phyloP scores from a whole-genome alignment of 2,113 vertebrate species.

The Ptilonorhynchus violaceus region DNA sequence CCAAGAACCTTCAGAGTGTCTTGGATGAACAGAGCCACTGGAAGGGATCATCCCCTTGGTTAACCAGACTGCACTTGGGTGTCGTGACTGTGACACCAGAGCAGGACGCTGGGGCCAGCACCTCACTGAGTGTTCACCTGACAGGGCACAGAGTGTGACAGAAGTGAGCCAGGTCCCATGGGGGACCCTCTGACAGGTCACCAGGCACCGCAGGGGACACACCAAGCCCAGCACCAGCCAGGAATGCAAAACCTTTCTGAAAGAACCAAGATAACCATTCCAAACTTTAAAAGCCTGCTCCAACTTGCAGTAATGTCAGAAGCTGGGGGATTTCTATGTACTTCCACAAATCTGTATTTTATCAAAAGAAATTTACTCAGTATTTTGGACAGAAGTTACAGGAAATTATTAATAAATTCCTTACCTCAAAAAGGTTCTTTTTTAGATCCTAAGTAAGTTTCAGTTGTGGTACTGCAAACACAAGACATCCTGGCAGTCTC shows the following conservation, averaged over 20 bases:
- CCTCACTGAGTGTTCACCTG: background rate
- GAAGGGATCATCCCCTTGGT: background rate
- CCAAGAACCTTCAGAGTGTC: background rate
- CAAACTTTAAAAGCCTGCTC: background rate
- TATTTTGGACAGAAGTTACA: conserved; percentile 46
- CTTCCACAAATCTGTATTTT: background rate
- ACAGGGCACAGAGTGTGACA: background rate
- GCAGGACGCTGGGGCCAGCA: background rate
- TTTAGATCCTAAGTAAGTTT: conserved; percentile 45
- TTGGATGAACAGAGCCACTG: background rate
- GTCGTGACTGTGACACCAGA: accelerated
- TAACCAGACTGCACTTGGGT: background rate
- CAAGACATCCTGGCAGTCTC: conserved; percentile 46
- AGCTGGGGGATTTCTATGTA: background rate
- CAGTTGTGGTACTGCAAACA: conserved; percentile 32
- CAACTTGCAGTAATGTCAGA: background rate
- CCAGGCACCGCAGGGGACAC: background rate
- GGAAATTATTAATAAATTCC: conserved; percentile 49
- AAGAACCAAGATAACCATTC: background rate
- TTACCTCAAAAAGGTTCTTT: conserved; percentile 41
- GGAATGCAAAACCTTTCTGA: background rate
- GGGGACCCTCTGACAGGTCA: background rate
- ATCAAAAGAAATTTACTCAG: conserved; percentile 39
- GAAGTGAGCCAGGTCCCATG: accelerated
- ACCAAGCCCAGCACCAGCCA: background rate